These are phyloP conservation scores for Colletes collaris DNA, from an alignment of 2,888 invertebrate species.

Conservation along the genomic window DNA sequence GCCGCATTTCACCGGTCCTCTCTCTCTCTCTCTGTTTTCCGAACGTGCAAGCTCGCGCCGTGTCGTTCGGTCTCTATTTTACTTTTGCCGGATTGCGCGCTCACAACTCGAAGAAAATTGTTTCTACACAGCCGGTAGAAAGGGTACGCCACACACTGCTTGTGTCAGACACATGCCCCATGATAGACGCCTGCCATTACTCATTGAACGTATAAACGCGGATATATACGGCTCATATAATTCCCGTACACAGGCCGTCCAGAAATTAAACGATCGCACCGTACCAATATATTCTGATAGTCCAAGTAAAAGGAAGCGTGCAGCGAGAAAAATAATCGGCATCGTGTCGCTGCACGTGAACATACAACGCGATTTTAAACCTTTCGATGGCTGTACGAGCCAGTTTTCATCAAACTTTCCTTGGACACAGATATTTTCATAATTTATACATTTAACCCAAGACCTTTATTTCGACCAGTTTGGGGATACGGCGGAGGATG, in stretches of 20 bases:
- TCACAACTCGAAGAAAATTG: conserved; percentile 71
- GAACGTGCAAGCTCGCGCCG: neutral
- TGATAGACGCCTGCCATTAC: conserved; percentile 76
- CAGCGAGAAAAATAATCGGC: neutral
- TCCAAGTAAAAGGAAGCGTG: neutral
- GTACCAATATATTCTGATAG: neutral
- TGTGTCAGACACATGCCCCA: conserved; percentile 71
- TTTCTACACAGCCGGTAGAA: conserved; percentile 64
- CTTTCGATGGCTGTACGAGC: no score
- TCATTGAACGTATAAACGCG: conserved; percentile 68
- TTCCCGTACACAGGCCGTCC: conserved; percentile 14
- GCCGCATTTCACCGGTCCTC: conserved; percentile 73
- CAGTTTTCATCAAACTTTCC: no score
- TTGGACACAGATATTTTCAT: no score
- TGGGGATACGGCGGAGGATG: neutral
- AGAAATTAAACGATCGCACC: conserved; percentile 37
- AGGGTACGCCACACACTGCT: conserved; percentile 47
- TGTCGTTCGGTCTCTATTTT: conserved; percentile 3
- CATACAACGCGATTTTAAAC: no score
- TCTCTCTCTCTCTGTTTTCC: neutral
- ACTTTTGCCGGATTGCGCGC: conserved; percentile 21
- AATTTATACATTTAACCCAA: no score
- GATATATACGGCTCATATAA: conserved; percentile 50
- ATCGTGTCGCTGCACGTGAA: neutral
- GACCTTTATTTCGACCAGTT: no score